phyloP scores from a whole-genome alignment of 2,888 invertebrate genomes.

The Scaptomyza caliginosa region DNA sequence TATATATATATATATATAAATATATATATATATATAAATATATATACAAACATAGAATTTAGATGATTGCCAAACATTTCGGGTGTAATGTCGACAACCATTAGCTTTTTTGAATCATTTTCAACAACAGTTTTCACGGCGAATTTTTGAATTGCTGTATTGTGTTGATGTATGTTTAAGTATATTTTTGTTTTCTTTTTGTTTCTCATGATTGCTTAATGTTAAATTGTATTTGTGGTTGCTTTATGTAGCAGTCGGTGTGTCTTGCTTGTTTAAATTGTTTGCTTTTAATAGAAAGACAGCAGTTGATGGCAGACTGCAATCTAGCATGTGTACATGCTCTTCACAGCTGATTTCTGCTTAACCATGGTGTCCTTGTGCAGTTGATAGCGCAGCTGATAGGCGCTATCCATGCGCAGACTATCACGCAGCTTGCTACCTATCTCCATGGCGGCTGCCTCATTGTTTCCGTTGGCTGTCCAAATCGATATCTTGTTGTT shows the following conservation, averaged over 20 bases:
- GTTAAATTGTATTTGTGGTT: background rate
- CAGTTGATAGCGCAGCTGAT: conserved; percentile 88
- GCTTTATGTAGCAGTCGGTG: background rate
- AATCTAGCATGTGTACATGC: conserved; percentile 63
- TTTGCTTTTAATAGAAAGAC: background rate
- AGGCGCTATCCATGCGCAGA: conserved; percentile 86
- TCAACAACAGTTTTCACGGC: conserved; percentile 16
- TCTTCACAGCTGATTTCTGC: conserved; percentile 90
- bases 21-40: background rate
- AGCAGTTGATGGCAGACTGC: background rate
- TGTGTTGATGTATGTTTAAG: background rate
- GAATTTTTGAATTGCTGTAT: conserved; percentile 21
- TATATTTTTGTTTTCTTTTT: background rate
- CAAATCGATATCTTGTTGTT: conserved; percentile 96
- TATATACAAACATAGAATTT: conserved; percentile 12
- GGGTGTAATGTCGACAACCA: background rate
- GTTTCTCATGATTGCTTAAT: background rate
- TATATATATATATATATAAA: background rate
- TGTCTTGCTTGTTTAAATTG: too few species aligned
- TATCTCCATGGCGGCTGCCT: conserved; percentile 91
- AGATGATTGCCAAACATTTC: conserved; percentile 10
- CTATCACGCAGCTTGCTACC: conserved; percentile 94
- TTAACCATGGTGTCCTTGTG: conserved; percentile 93
- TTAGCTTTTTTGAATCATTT: conserved; percentile 7
- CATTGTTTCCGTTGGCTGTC: conserved; percentile 92